Evolutionary conservation across 2,888 invertebrate genomes (phyloP).

Genomic region (Conchocele bisecta): DNA sequence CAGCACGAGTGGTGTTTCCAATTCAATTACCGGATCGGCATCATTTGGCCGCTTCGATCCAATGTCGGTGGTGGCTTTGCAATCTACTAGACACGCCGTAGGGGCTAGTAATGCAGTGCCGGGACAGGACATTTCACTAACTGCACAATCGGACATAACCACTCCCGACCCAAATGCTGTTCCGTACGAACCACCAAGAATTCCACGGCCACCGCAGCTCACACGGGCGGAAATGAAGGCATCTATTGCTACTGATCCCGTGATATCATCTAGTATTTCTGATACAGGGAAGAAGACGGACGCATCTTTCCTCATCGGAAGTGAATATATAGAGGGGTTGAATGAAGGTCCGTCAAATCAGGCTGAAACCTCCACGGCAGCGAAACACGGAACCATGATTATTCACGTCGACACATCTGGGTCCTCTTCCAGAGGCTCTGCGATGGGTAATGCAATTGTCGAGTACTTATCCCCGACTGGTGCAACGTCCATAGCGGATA

Average conservation of each 20-base stretch:
- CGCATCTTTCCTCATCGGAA: constrained; percentile 42
- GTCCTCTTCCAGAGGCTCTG: background rate
- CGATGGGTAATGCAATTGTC: constrained; percentile 14
- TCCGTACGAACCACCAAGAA: constrained; percentile 15
- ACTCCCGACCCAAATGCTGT: too few relatives aligned
- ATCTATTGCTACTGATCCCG: constrained; percentile 41
- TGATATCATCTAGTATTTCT: constrained; percentile 36
- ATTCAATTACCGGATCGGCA: too few relatives aligned
- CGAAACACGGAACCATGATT: constrained; percentile 51
- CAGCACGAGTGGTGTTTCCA: too few relatives aligned
- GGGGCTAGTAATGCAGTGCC: too few relatives aligned
- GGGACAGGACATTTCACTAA: too few relatives aligned
- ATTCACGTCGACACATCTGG: constrained; percentile 11
- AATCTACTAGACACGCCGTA: too few relatives aligned
- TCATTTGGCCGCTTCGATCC: too few relatives aligned
- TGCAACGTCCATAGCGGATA: constrained; percentile 44
- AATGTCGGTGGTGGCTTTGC: too few relatives aligned
- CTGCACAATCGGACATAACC: too few relatives aligned
- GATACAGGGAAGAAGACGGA: constrained; percentile 38
- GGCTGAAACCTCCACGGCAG: constrained; percentile 53
- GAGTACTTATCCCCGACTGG: constrained; percentile 20
- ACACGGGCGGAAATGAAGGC: constrained; percentile 37
- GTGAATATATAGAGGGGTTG: constrained; percentile 47
- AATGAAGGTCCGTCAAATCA: constrained; percentile 51
- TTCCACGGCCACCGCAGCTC: constrained; percentile 47